These are phyloP conservation scores for Nestor notabilis DNA, from an alignment of 2,113 vertebrate species.

Conservation along the genomic window DNA sequence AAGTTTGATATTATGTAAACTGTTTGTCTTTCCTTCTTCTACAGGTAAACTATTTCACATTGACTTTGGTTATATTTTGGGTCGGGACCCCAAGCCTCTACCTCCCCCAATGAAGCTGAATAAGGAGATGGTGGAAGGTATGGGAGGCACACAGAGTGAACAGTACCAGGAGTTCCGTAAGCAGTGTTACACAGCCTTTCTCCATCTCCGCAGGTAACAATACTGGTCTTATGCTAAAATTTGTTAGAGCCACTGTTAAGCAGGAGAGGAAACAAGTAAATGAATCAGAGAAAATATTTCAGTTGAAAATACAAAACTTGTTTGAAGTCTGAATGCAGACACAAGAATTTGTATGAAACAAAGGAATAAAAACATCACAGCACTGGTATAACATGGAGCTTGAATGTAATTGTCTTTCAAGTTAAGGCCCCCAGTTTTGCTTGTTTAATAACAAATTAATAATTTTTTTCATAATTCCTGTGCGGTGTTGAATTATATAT, in stretches of 20 bases:
- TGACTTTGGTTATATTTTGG: conserved; percentile 99
- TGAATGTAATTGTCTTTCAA: not conserved
- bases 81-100: conserved; percentile 95
- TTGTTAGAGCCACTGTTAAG: not conserved
- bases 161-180: conserved; percentile 99
- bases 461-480: not conserved
- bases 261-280: not conserved
- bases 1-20: not conserved
- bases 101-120: conserved; percentile 99
- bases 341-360: not conserved
- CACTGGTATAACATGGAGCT: not conserved
- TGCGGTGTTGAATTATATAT: not conserved
- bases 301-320: not conserved
- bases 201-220: conserved; percentile 91
- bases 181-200: conserved; percentile 97
- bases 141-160: conserved; percentile 98
- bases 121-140: conserved; percentile 99
- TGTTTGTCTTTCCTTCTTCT: not conserved
- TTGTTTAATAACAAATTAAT: not conserved
- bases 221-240: fast-evolving
- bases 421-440: not conserved
- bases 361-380: not conserved
- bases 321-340: fast-evolving
- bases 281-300: not conserved
- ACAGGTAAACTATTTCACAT: conserved; percentile 97